Conservation (phyloP, 2,888 invertebrate genomes). For the Platycheirus albimanus region DNA sequence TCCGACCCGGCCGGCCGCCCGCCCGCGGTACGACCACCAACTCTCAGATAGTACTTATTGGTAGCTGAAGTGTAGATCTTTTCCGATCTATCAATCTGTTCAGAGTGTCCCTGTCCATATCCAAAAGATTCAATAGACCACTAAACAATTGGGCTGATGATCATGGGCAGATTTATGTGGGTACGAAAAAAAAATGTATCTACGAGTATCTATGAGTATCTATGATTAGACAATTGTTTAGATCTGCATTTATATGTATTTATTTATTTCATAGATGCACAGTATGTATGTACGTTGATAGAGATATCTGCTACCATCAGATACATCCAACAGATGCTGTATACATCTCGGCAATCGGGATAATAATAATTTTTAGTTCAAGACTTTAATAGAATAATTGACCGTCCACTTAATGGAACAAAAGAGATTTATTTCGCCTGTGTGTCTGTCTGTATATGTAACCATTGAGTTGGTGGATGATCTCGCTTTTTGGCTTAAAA, state of each 20-base stretch:
- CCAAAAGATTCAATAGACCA: not conserved
- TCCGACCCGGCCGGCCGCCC: no score
- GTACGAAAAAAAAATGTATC: slow-evolving; percentile 16
- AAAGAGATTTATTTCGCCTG: slow-evolving; percentile 69
- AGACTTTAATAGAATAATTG: slow-evolving; percentile 74
- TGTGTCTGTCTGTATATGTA: slow-evolving; percentile 27
- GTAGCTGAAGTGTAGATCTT: slow-evolving; percentile 32
- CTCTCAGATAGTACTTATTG: slow-evolving; percentile 14
- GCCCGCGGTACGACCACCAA: not conserved
- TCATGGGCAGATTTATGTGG: slow-evolving; percentile 61
- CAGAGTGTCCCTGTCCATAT: slow-evolving; percentile 13
- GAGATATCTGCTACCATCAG: slow-evolving; percentile 44
- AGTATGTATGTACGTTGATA: no score
- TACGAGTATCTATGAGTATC: slow-evolving; percentile 46
- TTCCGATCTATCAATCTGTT: slow-evolving; percentile 51
- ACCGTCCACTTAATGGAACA: slow-evolving; percentile 73
- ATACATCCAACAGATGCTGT: slow-evolving; percentile 30
- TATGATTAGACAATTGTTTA: slow-evolving; percentile 72
- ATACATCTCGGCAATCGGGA: slow-evolving; percentile 18
- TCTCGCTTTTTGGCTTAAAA: slow-evolving; percentile 53
- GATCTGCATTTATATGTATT: slow-evolving; percentile 45
- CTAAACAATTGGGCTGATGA: slow-evolving; percentile 10
- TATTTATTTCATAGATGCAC: slow-evolving; percentile 61
- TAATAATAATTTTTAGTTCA: slow-evolving; percentile 67
- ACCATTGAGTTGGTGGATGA: slow-evolving; percentile 65